These are phyloP conservation scores for Caerostris darwini DNA, from an alignment of 1,140 invertebrate genomes.

Conservation along the genomic window DNA sequence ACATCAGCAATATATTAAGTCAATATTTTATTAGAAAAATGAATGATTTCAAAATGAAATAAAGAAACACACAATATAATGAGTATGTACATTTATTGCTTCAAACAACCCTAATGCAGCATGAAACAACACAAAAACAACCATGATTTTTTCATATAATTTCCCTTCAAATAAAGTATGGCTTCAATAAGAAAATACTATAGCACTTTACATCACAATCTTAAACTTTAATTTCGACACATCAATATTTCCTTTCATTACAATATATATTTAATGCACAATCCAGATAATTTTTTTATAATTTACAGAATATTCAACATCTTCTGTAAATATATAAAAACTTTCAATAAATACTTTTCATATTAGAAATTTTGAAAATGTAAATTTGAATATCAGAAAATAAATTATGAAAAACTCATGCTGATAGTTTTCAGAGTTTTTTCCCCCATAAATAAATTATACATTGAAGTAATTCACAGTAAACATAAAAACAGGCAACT, in stretches of 20 bases:
- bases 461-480: background rate
- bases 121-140: constrained; percentile 70
- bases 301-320: background rate
- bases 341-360: background rate
- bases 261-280: background rate
- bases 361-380: background rate
- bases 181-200: constrained; percentile 60
- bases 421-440: background rate
- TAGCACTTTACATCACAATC: constrained; percentile 44
- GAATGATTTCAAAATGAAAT: too few relatives aligned
- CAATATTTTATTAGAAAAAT: too few relatives aligned
- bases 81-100: constrained; percentile 78
- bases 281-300: background rate
- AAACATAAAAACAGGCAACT: background rate
- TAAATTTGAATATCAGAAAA: background rate
- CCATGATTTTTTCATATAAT: background rate
- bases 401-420: background rate
- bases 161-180: constrained; percentile 55
- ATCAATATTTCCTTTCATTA: background rate
- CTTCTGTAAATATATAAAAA: background rate
- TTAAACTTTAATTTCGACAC: background rate
- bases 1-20: too few relatives aligned
- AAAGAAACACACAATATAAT: background rate
- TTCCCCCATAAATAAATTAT: background rate
- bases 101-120: constrained; percentile 70